Percentiles rank a stretch among this genome's conserved stretches.
Evolutionary conservation across 2,797 vertebrate species (phyloP).

Genomic region (Nyctibius grandis): DNA sequence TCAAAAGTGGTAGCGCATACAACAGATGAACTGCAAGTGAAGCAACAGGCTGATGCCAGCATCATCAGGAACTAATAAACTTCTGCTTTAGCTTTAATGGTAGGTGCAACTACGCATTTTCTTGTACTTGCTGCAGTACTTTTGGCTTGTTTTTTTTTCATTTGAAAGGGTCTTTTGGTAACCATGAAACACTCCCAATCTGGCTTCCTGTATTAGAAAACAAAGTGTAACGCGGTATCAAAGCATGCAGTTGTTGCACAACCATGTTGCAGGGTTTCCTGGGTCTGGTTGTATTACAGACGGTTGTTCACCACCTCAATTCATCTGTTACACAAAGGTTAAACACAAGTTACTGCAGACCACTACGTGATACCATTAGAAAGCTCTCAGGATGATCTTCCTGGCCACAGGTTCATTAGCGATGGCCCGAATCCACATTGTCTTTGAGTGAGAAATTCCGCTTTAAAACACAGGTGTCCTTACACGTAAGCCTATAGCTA

Average conservation of each 20-base stretch:
- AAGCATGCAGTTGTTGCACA: slow-evolving; percentile 33
- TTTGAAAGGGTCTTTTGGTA: slow-evolving; percentile 40
- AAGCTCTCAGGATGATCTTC: slow-evolving; percentile 1
- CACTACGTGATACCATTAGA: neutral
- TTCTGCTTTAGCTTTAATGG: neutral
- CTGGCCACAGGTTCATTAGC: neutral
- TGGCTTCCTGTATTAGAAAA: slow-evolving; percentile 32
- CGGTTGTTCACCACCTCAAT: neutral
- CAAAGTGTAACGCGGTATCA: neutral
- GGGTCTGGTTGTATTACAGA: neutral
- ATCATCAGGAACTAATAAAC: neutral
- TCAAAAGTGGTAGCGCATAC: slow-evolving; percentile 44
- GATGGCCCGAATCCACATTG: neutral
- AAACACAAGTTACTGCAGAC: neutral
- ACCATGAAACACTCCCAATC: slow-evolving; percentile 68
- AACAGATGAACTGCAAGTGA: slow-evolving; percentile 44
- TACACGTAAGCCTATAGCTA: neutral
- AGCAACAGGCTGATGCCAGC: slow-evolving; percentile 6
- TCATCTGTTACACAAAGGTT: neutral
- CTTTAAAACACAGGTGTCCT: slow-evolving; percentile 11
- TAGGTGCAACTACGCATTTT: neutral
- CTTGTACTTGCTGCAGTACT: neutral
- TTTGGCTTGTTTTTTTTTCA: slow-evolving; percentile 15
- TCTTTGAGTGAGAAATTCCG: neutral
- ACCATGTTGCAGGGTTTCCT: neutral